Conservation (phyloP, 2,113 vertebrate species). For the Budorcas taxicolor region DNA sequence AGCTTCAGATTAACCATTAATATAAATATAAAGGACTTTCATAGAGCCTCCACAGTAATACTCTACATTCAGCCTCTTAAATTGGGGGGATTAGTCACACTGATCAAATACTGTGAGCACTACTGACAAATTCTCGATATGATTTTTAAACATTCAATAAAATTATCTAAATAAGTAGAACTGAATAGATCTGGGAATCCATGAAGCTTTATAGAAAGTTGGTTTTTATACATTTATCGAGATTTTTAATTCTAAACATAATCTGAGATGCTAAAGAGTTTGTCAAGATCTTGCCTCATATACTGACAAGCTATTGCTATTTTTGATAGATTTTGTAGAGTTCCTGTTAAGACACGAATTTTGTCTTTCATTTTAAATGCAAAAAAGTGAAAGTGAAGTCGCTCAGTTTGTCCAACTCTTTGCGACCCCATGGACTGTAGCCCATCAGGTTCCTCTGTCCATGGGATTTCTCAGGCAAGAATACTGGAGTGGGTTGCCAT, state of each 20-base stretch:
- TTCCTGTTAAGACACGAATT: background rate
- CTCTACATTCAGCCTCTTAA: background rate
- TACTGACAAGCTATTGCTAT: background rate
- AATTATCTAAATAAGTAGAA: background rate
- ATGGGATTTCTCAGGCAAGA: too few species aligned
- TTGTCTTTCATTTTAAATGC: slow-evolving; percentile 6
- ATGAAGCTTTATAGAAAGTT: background rate
- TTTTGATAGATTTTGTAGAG: background rate
- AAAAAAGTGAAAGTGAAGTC: background rate
- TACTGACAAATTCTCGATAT: background rate
- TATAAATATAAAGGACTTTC: background rate
- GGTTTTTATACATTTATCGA: background rate
- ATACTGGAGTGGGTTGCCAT: too few species aligned
- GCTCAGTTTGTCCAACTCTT: too few species aligned
- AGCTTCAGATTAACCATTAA: background rate
- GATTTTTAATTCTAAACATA: background rate
- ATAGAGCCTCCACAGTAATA: background rate
- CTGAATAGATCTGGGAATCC: background rate
- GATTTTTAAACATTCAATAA: background rate
- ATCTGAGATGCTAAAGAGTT: background rate
- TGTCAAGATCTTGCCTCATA: background rate
- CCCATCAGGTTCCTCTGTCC: too few species aligned
- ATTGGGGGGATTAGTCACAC: background rate
- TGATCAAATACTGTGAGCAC: background rate
- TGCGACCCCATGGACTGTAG: too few species aligned